Evolutionary conservation across 2,888 invertebrate genomes (phyloP), one percentile per base, ranked within the genome.

Genomic region (Candidula unifasciata): DNA sequence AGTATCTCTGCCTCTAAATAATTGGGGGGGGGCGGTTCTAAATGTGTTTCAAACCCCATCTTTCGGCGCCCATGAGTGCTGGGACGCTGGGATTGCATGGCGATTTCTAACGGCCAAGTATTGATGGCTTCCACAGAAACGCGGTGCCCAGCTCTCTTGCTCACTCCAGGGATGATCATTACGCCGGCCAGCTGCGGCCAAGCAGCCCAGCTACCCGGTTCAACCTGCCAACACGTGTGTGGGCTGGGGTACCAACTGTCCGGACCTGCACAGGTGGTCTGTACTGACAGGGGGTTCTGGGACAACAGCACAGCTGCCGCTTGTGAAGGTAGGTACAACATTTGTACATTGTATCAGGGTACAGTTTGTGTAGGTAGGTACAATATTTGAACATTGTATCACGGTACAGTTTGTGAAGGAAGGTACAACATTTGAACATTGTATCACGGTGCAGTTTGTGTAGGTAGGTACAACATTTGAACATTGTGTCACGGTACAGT

Each of bases 221-320:
- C 77, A 10, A 54, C 33, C 24, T 88, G 88, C 73, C n/a, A 44
- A 18, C 30, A 86, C 21, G 30, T 27, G 18, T 88, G 88, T 83
- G 69, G 73, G 27, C 37, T 66, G 27, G 88, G 87, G 1, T 88
- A 82, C 69, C 57, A 37, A 6, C 77, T 76, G 78, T 30, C 27
- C n/a, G 86, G 87, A 18, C 85, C 86, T 10, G 21, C 33, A 44
- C 68, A 71, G 3, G 77, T 82, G 52, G 60, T 71, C 27, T 86
- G 87, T 68, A 60, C 66, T 10, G 37, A 74, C 10, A 60, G 44
- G 24, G 84, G 87, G 66, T n/a, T 44, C n/a, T 85, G 85, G 85
- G 60, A 78, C 30, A 54, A 27, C 1, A 52, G 66, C 21, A 57
- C 78, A 66, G 71, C 66, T 30, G 74, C 76, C 69, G 73, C 37